Conservation (phyloP, 92 coral and sea anemone species). For the Blastomussa wellsi region DNA sequence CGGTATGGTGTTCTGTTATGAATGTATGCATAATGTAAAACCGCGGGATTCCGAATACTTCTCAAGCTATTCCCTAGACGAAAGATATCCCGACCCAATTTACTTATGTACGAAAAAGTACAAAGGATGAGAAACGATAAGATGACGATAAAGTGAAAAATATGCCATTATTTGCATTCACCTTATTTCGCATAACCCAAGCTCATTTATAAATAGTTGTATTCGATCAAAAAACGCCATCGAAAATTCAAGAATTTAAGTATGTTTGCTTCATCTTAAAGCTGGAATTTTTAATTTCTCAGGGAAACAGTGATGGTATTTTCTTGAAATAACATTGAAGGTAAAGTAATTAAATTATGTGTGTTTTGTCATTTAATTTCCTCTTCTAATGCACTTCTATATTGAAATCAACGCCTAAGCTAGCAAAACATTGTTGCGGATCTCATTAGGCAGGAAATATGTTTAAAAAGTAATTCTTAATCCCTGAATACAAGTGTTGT, state of each 20-base stretch:
- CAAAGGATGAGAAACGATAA: too few species aligned
- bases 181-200: neutral
- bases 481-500: too few species aligned
- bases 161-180: too few species aligned
- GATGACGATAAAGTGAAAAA: too few species aligned
- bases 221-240: neutral
- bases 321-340: neutral
- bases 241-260: neutral
- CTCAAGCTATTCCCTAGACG: too few species aligned
- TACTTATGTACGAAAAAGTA: too few species aligned
- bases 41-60: too few species aligned
- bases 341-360: neutral
- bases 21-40: too few species aligned
- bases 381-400: neutral
- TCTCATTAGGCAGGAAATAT: neutral
- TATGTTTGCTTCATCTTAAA: neutral
- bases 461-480: neutral
- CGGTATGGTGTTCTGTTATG: neutral
- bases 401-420: neutral
- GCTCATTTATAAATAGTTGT: neutral
- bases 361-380: neutral
- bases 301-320: neutral
- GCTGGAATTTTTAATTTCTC: neutral
- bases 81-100: too few species aligned
- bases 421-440: neutral